phyloP scores from a whole-genome alignment of 2,888 invertebrate species.

The Dasypogon diadema region DNA sequence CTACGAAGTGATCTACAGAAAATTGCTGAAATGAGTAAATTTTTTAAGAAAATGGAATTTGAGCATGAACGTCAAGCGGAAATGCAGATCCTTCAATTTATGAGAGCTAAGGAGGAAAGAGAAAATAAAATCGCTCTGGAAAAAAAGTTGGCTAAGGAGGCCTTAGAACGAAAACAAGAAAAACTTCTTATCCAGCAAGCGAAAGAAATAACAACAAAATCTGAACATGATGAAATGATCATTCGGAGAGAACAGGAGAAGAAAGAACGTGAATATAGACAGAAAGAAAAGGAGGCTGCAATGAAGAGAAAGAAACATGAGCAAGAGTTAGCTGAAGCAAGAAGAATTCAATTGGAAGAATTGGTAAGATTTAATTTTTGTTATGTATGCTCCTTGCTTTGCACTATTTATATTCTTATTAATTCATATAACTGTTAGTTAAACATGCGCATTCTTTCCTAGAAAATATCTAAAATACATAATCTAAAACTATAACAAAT shows the following conservation, averaged over 20 bases:
- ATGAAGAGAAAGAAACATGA: conserved; percentile 63
- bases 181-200: conserved; percentile 63
- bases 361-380: conserved; percentile 55
- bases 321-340: conserved; percentile 62
- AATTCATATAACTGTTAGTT: no score
- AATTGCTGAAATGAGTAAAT: conserved; percentile 64
- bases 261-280: conserved; percentile 67
- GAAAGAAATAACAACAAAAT: conserved; percentile 63
- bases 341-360: conserved; percentile 64
- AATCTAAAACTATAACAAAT: no score
- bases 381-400: no score
- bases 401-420: no score
- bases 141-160: conserved; percentile 63
- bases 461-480: no score
- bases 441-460: no score
- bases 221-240: conserved; percentile 63
- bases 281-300: conserved; percentile 64
- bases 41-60: conserved; percentile 65
- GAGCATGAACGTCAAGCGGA: conserved; percentile 67
- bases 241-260: conserved; percentile 66
- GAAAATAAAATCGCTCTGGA: conserved; percentile 63
- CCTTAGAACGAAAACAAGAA: conserved; percentile 66
- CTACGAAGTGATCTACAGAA: conserved; percentile 65
- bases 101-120: conserved; percentile 65
- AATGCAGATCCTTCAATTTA: conserved; percentile 65